phyloP scores from a whole-genome alignment of 2,888 invertebrate species.

The Tachystola acroxantha region DNA sequence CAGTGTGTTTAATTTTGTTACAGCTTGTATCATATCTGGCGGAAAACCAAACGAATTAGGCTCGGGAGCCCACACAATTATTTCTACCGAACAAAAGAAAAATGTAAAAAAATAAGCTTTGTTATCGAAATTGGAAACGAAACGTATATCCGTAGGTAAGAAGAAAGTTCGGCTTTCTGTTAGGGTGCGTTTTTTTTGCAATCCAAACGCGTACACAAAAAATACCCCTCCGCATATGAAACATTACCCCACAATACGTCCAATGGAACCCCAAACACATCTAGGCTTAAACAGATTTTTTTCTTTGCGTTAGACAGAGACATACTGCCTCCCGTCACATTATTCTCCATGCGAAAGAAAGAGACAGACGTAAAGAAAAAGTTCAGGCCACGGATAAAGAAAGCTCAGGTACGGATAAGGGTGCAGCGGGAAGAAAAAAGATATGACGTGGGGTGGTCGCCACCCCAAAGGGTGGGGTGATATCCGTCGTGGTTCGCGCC shows the following conservation, averaged over 20 bases:
- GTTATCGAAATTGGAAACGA: conserved; percentile 75
- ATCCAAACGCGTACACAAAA: conserved; percentile 59
- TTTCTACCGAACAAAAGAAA: conserved; percentile 49
- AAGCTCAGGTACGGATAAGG: conserved; percentile 77
- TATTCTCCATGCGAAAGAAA: conserved; percentile 25
- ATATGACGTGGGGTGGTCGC: conserved; percentile 64
- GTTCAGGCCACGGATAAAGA: conserved; percentile 72
- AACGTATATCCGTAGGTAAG: conserved; percentile 59
- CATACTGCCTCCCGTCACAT: conserved; percentile 23
- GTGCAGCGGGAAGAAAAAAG: conserved; percentile 69
- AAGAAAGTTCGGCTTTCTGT: conserved; percentile 52
- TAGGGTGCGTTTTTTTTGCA: conserved; percentile 66
- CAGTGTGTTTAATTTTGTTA: too few species aligned
- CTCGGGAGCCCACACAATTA: conserved; percentile 55
- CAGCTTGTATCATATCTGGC: conserved; percentile 6
- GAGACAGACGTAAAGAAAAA: conserved; percentile 65
- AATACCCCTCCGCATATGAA: conserved; percentile 69
- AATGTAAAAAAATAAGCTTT: conserved; percentile 63
- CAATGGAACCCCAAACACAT: conserved; percentile 61
- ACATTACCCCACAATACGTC: conserved; percentile 68
- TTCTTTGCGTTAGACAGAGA: conserved; percentile 58
- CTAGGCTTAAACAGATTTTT: conserved; percentile 70
- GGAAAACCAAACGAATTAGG: conserved; percentile 53
- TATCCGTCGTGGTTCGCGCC: conserved; percentile 45
- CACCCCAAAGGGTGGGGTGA: conserved; percentile 46